A percentile compares a stretch with the other conserved stretches of the same genome.
Conservation (phyloP, 2,888 invertebrate species). For the Thecocarcelia acutangulata region DNA sequence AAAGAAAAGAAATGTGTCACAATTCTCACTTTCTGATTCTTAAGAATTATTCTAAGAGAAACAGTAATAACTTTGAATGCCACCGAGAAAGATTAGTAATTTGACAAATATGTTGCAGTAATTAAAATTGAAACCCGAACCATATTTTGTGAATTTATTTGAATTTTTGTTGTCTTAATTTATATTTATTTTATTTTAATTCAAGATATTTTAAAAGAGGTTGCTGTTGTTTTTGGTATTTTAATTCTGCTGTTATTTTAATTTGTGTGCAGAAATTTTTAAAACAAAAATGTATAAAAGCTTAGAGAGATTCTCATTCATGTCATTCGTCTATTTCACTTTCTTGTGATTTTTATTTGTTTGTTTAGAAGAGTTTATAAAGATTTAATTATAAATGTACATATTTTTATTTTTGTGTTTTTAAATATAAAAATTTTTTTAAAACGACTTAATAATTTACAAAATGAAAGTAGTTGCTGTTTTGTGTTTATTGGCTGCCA, state of each 20-base stretch:
- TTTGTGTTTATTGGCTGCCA: constrained; percentile 68
- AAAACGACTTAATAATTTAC: constrained; percentile 9
- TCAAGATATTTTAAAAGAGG: too few species aligned
- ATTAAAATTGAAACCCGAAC: too few species aligned
- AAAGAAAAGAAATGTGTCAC: too few species aligned
- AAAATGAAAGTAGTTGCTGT: constrained; percentile 46
- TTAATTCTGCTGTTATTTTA: constrained; percentile 10
- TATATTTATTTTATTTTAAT: not conserved
- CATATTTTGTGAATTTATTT: too few species aligned
- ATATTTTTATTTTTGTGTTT: too few species aligned
- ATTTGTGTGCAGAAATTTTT: not conserved
- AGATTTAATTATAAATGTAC: not conserved
- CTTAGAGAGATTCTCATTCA: constrained; percentile 23
- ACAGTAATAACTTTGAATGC: too few species aligned
- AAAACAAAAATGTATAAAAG: constrained; percentile 53
- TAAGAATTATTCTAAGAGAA: too few species aligned
- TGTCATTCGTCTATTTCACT: constrained; percentile 51
- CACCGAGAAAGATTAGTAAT: too few species aligned
- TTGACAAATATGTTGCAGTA: too few species aligned
- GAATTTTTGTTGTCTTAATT: not conserved
- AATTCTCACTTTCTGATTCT: too few species aligned
- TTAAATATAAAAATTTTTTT: too few species aligned
- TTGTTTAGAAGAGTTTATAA: not conserved
- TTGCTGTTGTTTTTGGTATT: not conserved
- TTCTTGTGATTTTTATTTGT: constrained; percentile 11